phyloP scores from a whole-genome alignment of 2,113 vertebrate species.

The Charina bottae region DNA sequence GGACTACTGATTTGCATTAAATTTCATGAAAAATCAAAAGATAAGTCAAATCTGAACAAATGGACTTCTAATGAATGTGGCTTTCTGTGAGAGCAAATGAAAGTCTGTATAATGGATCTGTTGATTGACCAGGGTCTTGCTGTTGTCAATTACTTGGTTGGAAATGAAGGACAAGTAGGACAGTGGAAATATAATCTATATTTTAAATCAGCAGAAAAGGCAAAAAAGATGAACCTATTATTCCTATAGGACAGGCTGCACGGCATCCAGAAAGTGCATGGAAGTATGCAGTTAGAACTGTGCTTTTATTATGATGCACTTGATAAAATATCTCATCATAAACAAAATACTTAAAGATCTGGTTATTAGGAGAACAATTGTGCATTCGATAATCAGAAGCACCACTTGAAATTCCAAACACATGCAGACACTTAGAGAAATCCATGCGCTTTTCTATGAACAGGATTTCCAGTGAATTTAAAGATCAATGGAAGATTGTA shows the following conservation, averaged over 20 bases:
- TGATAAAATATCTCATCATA: conserved; percentile 59
- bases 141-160: not conserved
- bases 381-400: conserved; percentile 59
- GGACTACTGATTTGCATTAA: not conserved
- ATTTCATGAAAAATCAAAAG: not conserved
- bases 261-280: conserved; percentile 44
- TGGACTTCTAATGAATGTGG: not conserved
- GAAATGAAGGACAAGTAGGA: not conserved
- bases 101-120: not conserved
- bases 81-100: not conserved
- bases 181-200: conserved; percentile 25
- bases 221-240: conserved; percentile 34
- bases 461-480: conserved; percentile 65
- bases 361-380: conserved; percentile 59
- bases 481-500: conserved; percentile 61
- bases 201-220: conserved; percentile 24
- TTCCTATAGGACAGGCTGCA: conserved; percentile 10
- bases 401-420: conserved; percentile 41
- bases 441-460: conserved; percentile 56
- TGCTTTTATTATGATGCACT: conserved; percentile 50
- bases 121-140: not conserved
- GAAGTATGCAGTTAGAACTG: conserved; percentile 49
- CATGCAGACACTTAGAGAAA: conserved; percentile 55
- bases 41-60: not conserved
- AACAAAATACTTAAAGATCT: conserved; percentile 45